Evolutionary conservation across 2,888 invertebrate species (phyloP).

Genomic region (Tinea pellionella): DNA sequence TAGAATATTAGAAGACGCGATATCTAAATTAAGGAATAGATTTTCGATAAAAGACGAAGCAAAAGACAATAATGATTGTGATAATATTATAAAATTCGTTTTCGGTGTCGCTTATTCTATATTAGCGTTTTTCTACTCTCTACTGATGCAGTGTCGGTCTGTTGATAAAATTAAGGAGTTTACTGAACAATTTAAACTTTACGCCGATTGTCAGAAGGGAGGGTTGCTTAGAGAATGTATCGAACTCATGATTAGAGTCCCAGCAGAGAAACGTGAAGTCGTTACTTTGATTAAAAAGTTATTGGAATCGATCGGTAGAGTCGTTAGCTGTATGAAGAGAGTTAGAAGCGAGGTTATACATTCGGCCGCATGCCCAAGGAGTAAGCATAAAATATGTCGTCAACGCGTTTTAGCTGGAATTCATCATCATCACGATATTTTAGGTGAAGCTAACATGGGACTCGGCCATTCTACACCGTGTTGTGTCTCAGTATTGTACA

Average conservation of each 20-base stretch:
- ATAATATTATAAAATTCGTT: conserved; percentile 67
- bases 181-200: conserved; percentile 69
- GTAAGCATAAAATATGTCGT: conserved; percentile 62
- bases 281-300: conserved; percentile 60
- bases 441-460: conserved; percentile 58
- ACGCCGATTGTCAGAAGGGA: conserved; percentile 70
- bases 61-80: conserved; percentile 44
- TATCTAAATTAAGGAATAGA: conserved; percentile 32
- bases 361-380: conserved; percentile 59
- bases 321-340: conserved; percentile 68
- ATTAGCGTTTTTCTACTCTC: conserved; percentile 69
- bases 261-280: conserved; percentile 37
- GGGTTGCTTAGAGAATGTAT: conserved; percentile 67
- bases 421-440: conserved; percentile 71
- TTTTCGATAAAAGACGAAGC: conserved; percentile 30
- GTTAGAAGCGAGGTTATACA: conserved; percentile 69
- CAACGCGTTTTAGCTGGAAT: conserved; percentile 48
- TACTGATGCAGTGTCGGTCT: conserved; percentile 65
- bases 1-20: conserved; percentile 68
- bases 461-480: conserved; percentile 55
- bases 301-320: conserved; percentile 65
- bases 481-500: conserved; percentile 68
- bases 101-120: conserved; percentile 71
- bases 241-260: conserved; percentile 62
- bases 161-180: conserved; percentile 67